Base-by-base conservation (phyloP, 2,888 invertebrate species). In the Oxyscelio sp. region DNA sequence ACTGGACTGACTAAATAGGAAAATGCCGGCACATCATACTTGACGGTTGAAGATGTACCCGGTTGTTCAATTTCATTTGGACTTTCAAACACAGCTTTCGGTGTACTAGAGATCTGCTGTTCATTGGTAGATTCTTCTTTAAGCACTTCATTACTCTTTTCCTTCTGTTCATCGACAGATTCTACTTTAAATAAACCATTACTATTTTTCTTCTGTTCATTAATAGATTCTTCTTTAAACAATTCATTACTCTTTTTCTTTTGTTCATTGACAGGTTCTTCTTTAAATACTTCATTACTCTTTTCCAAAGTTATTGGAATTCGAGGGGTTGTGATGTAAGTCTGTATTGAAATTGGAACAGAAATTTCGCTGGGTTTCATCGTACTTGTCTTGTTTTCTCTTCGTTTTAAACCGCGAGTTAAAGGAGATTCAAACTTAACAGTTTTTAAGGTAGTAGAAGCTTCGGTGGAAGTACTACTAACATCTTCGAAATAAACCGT, bases 11-110 rank as follows among this genome's bases (percentile, higher is more conserved):
- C 22, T 2, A 61, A 24, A 19, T 88, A 40, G 83, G 89, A n/a
- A 24, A 75, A 0, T 3, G 3, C 38, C 4, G 40, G 19, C 4
- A 87, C 87, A 1, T 86, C 83, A 19, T 90, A 89, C 1, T 90
- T 88, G 22, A 84, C 87, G 6, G 87, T 89, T 0, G 77, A 27
- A 1, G 71, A 54, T 0, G 21, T 27, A 21, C 50, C 50, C 8
- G 58, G 15, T 4, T 61, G 40, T 4, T 87, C 81, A 1, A 74
- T 80, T 40, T 87, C 86, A 11, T 88, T 87, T 0, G 68, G 59
- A 9, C 38, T 24, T 0, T 81, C 86, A 2, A 65, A 15, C 9
- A 22, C 21, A 5, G 78, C 85, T 38, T 84, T 83, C 45, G 75
- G 70, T 0, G 66, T 52, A 40, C n/a, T n/a, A n/a, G n/a, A n/a